Evolutionary conservation across 37 sponge, comb jelly and placozoan species (phyloP).

Genomic region (Oopsacas minuta): DNA sequence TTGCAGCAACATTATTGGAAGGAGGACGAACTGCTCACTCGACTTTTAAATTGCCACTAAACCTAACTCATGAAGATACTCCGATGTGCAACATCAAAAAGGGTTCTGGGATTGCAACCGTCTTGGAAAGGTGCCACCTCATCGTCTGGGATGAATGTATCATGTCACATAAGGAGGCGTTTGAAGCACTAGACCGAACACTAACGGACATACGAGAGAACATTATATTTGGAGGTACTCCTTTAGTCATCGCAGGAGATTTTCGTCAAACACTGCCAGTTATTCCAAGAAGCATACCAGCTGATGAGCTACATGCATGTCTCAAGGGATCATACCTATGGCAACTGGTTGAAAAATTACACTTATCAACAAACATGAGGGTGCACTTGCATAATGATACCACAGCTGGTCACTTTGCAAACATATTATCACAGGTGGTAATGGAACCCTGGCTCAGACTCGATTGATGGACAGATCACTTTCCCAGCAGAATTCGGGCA

Average conservation of each 20-base stretch:
- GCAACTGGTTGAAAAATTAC: constrained; percentile 1
- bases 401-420: constrained; percentile 16
- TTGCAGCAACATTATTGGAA: constrained; percentile 25
- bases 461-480: not conserved
- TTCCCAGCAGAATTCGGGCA: not conserved
- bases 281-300: constrained; percentile 13
- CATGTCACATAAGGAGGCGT: constrained; percentile 28
- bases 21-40: constrained; percentile 31
- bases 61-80: not conserved
- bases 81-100: constrained; percentile 26
- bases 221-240: not conserved
- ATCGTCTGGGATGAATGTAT: constrained; percentile 36
- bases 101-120: constrained; percentile 20
- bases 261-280: constrained; percentile 31
- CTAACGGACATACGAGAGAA: constrained; percentile 5
- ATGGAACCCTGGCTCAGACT: not conserved
- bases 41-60: constrained; percentile 21
- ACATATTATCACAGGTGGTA: constrained; percentile 11
- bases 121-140: not conserved
- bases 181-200: constrained; percentile 26
- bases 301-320: constrained; percentile 26
- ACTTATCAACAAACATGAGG: constrained; percentile 28
- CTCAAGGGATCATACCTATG: constrained; percentile 13
- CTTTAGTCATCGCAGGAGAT: constrained; percentile 21
- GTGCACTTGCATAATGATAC: constrained; percentile 22